Evolutionary conservation across 2,113 vertebrate species (phyloP), one percentile per base, ranked within the genome.

Genomic region (Origma solitaria): DNA sequence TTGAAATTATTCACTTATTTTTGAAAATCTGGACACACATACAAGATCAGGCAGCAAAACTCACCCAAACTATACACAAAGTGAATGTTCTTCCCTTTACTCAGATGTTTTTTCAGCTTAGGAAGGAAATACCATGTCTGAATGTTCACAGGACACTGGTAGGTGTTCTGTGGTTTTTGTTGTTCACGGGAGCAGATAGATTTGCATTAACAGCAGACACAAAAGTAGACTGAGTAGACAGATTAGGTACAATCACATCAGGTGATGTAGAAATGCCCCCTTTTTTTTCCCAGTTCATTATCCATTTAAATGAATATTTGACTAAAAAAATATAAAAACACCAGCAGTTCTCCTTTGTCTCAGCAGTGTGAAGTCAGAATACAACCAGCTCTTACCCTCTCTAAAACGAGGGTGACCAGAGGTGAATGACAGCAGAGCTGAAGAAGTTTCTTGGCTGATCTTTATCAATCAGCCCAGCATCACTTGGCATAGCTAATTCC

Each of bases 391-490:
- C 69, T 56, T 57, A 51, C n/a, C 18, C 33, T 37, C 33, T 31
- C 60, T 61, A 68, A 66, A 88, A 45, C 0, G 1, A 64, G 77
- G 92, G 82, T 96, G 69, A 93, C 80, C 86, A 79, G 77, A 88
- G 72, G 65, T 76, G 76, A 94, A 88, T 86, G 94, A 83, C 82
- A 88, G 92, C 88, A 83, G 53, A 96, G 57, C 79, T 90, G 76
- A 83, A 93, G 92, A 80, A 84, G 66, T 94, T 95, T 96, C 93
- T 88, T 93, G 76, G 82, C 72, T 68, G 94, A 96, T 96, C 2
- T 0, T 71, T 95, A 95, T 96, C 93, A 86, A 57, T 40, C 84
- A 90, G 86, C 82, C 57, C 85, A 65, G 38, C 81, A 83, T 84
- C 77, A 90, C 56, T 84, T 56, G 11, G 61, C 88, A 64, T 50